Evolutionary conservation across 2,888 invertebrate genomes (phyloP).

Genomic region (Orchestes rusci): DNA sequence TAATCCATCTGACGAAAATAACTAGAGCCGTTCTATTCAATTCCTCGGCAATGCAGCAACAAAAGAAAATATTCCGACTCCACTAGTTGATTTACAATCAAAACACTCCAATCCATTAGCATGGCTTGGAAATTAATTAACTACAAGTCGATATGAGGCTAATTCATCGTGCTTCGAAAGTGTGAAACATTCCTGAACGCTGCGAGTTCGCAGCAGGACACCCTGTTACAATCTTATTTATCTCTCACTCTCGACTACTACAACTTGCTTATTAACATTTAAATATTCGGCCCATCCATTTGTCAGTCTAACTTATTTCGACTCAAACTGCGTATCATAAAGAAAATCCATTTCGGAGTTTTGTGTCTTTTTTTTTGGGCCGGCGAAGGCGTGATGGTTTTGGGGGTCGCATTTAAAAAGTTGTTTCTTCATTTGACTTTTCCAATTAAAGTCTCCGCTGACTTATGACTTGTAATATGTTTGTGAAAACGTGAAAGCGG

Average conservation of each 20-base stretch:
- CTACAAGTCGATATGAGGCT: slow-evolving; percentile 33
- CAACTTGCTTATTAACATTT: slow-evolving; percentile 38
- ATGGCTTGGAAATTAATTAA: slow-evolving; percentile 22
- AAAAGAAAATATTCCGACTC: too few relatives aligned
- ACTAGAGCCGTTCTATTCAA: too few relatives aligned
- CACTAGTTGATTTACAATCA: too few relatives aligned
- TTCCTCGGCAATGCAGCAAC: too few relatives aligned
- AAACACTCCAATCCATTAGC: too few relatives aligned
- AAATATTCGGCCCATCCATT: slow-evolving; percentile 35
- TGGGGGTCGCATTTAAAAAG: too few relatives aligned
- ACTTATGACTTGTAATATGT: too few relatives aligned
- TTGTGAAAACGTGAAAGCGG: too few relatives aligned
- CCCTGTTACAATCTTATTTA: slow-evolving; percentile 43
- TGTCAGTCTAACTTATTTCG: slow-evolving; percentile 32
- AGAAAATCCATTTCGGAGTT: slow-evolving; percentile 28
- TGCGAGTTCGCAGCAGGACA: slow-evolving; percentile 39
- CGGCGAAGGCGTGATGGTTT: too few relatives aligned
- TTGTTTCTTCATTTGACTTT: too few relatives aligned
- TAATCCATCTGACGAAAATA: too few relatives aligned
- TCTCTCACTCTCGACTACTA: slow-evolving; percentile 38
- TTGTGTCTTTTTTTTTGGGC: slow-evolving; percentile 24
- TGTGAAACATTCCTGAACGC: slow-evolving; percentile 40
- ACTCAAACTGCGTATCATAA: slow-evolving; percentile 31
- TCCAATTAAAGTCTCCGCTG: too few relatives aligned
- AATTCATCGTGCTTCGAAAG: slow-evolving; percentile 41